Conservation (phyloP, 2,888 invertebrate genomes). For the Catocala fraxini region DNA sequence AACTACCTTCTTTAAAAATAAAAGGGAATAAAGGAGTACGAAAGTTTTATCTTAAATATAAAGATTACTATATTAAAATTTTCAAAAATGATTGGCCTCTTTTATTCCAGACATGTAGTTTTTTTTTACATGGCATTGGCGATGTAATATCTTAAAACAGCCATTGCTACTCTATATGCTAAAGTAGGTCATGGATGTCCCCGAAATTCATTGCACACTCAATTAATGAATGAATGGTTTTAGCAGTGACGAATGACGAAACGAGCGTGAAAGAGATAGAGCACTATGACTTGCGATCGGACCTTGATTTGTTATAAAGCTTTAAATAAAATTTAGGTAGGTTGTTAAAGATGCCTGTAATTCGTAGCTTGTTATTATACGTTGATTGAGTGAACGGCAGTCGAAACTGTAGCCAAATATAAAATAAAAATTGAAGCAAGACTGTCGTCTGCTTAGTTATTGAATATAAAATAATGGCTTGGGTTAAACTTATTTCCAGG, state of each 20-base stretch:
- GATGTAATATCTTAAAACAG: constrained; percentile 32
- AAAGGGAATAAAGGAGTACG: too few species aligned
- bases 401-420: too few species aligned
- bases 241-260: constrained; percentile 44
- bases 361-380: constrained; percentile 2
- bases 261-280: constrained; percentile 36
- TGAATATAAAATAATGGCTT: neutral
- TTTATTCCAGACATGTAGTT: neutral
- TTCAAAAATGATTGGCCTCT: neutral
- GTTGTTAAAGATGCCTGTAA: constrained; percentile 5
- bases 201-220: constrained; percentile 60
- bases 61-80: neutral
- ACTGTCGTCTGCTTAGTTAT: too few species aligned
- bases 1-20: too few species aligned
- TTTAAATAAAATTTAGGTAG: constrained; percentile 8
- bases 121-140: constrained; percentile 25
- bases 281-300: constrained; percentile 15
- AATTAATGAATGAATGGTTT: constrained; percentile 65
- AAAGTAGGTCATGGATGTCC: constrained; percentile 68
- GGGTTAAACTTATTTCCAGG: neutral
- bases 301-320: constrained; percentile 26
- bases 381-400: neutral
- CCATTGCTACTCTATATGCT: constrained; percentile 36
- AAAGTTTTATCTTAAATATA: too few species aligned
- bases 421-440: too few species aligned